Conservation (phyloP, 23 tunicate genomes). For the Trididemnum nubilum region DNA sequence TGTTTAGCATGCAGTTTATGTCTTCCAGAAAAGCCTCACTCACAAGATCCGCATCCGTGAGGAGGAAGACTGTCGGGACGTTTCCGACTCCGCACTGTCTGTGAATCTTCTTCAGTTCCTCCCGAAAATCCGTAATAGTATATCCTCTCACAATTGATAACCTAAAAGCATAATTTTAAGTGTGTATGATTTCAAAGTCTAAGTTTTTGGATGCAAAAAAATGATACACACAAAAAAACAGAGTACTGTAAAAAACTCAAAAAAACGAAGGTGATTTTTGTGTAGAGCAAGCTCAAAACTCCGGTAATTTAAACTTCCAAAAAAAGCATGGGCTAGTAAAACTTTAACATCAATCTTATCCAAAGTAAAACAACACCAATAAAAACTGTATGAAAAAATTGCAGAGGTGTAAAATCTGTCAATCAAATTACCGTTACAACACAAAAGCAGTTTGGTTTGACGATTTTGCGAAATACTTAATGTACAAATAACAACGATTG, state of each 20-base stretch:
- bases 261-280: too few relatives aligned
- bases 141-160: constrained; percentile 82
- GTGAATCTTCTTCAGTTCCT: constrained; percentile 85
- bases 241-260: background rate
- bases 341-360: too few relatives aligned
- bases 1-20: constrained; percentile 85
- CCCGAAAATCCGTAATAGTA: constrained; percentile 77
- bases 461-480: too few relatives aligned
- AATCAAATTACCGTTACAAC: too few relatives aligned
- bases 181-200: background rate
- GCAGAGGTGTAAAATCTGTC: too few relatives aligned
- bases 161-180: constrained; percentile 26
- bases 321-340: too few relatives aligned
- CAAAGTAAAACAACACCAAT: too few relatives aligned
- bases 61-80: constrained; percentile 66
- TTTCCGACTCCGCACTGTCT: constrained; percentile 68
- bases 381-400: too few relatives aligned
- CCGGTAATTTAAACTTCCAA: too few relatives aligned
- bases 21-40: constrained; percentile 90
- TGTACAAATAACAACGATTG: too few relatives aligned
- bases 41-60: constrained; percentile 93
- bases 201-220: background rate
- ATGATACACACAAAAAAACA: background rate
- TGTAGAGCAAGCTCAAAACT: too few relatives aligned
- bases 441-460: too few relatives aligned